Percentiles rank a stretch among this genome's conserved stretches.
These are phyloP conservation scores for Eupithecia tripunctaria DNA, from an alignment of 2,888 invertebrate genomes.

Conservation along the genomic window DNA sequence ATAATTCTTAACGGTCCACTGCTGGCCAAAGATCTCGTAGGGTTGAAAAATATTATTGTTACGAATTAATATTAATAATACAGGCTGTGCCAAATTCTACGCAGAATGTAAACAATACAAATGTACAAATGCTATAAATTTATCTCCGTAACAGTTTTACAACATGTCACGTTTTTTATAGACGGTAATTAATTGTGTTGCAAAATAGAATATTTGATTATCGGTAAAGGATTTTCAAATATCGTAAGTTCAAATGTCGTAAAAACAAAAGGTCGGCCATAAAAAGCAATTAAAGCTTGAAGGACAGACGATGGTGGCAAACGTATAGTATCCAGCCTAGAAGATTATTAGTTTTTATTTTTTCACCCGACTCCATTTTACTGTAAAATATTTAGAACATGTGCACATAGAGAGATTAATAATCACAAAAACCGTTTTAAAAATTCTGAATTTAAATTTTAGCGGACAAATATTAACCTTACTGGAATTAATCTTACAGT, in stretches of 20 bases:
- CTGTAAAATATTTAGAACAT: too few species aligned
- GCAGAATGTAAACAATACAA: not conserved
- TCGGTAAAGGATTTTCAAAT: constrained; percentile 16
- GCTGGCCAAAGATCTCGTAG: too few species aligned
- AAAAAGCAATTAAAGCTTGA: constrained; percentile 14
- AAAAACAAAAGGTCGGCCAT: constrained; percentile 20
- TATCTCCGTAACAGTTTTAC: not conserved
- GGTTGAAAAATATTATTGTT: not conserved
- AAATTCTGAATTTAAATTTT: not conserved
- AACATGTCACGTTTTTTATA: constrained; percentile 4
- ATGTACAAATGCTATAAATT: not conserved
- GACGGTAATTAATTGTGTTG: not conserved
- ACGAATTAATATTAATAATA: not conserved
- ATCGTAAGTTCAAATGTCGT: constrained; percentile 22
- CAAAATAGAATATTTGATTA: constrained; percentile 4
- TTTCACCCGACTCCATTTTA: not conserved
- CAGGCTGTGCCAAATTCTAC: not conserved
- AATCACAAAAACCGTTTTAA: too few species aligned
- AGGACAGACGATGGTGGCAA: not conserved
- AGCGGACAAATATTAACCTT: not conserved
- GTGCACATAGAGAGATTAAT: too few species aligned
- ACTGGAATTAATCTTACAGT: not conserved
- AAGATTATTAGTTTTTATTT: not conserved
- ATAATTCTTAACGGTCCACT: too few species aligned
- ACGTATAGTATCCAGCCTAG: not conserved